phyloP scores from a whole-genome alignment of 1,140 invertebrate genomes.

The Coenobita brevimanus region DNA sequence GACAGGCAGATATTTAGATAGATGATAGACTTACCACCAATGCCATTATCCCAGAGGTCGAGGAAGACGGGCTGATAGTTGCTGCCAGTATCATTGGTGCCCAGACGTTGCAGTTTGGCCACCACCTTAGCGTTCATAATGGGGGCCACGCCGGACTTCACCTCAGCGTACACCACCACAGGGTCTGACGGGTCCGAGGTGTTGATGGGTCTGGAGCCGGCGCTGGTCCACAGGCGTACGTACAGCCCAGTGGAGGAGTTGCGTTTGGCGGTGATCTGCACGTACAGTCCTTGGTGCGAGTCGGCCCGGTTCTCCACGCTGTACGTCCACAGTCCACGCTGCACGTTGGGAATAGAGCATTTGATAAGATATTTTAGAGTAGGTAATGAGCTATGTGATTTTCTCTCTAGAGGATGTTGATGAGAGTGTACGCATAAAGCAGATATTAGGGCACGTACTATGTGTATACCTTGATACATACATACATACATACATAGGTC shows the following conservation, averaged over 20 bases:
- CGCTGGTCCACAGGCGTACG: slow-evolving; percentile 50
- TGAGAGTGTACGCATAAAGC: too few species aligned
- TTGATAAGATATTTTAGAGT: neutral
- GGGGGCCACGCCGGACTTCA: slow-evolving; percentile 74
- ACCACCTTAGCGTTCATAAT: slow-evolving; percentile 76
- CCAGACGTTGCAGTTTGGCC: slow-evolving; percentile 70
- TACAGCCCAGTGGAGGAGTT: slow-evolving; percentile 52
- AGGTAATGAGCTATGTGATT: neutral
- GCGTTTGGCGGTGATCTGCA: slow-evolving; percentile 61
- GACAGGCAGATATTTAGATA: too few species aligned
- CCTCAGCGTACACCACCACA: slow-evolving; percentile 71
- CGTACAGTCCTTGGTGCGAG: slow-evolving; percentile 66
- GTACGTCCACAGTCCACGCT: slow-evolving; percentile 67
- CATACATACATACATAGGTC: too few species aligned
- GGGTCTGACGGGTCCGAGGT: slow-evolving; percentile 44
- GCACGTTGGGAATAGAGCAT: neutral
- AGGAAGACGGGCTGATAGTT: slow-evolving; percentile 73
- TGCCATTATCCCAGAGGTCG: too few species aligned
- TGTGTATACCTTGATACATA: too few species aligned
- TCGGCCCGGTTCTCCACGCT: slow-evolving; percentile 68
- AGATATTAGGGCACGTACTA: too few species aligned
- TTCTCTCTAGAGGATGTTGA: too few species aligned
- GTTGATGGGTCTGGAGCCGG: slow-evolving; percentile 39
- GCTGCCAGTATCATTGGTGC: slow-evolving; percentile 68
- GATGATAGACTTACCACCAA: too few species aligned